Conservation (phyloP, 2,888 invertebrate species). For the Crematogaster levior region DNA sequence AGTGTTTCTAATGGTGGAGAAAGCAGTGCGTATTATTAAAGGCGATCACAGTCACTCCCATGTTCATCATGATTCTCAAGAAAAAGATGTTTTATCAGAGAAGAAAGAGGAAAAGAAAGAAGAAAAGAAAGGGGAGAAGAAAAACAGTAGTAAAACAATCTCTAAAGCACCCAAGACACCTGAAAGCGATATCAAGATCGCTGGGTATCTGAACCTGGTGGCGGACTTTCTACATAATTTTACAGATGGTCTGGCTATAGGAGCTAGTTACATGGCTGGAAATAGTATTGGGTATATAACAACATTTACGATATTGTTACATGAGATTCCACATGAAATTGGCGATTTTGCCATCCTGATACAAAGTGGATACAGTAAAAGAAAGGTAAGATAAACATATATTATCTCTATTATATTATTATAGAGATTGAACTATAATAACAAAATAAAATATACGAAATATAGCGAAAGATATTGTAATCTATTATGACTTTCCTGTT, state of each 20-base stretch:
- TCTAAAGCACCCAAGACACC: constrained; percentile 71
- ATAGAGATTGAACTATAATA: too few species aligned
- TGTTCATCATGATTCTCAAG: constrained; percentile 59
- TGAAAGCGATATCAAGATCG: constrained; percentile 90
- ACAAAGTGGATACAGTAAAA: constrained; percentile 97
- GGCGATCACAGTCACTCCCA: constrained; percentile 91
- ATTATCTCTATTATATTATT: neutral
- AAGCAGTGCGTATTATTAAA: constrained; percentile 94
- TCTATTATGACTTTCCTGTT: neutral
- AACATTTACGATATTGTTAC: constrained; percentile 97
- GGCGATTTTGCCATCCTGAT: constrained; percentile 99
- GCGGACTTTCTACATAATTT: constrained; percentile 99
- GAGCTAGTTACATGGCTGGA: constrained; percentile 98
- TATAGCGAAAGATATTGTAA: neutral
- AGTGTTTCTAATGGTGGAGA: constrained; percentile 97
- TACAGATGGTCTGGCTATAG: constrained; percentile 99
- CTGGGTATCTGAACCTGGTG: constrained; percentile 98
- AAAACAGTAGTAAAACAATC: constrained; percentile 40
- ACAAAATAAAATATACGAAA: neutral
- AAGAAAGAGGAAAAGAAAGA: constrained; percentile 72
- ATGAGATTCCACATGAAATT: constrained; percentile 99
- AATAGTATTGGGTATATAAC: constrained; percentile 95
- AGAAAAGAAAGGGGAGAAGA: constrained; percentile 55
- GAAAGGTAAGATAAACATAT: constrained; percentile 88
- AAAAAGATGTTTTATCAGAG: constrained; percentile 71